Conservation (phyloP, 2,797 vertebrate species). For the Coracias cyanogaster region DNA sequence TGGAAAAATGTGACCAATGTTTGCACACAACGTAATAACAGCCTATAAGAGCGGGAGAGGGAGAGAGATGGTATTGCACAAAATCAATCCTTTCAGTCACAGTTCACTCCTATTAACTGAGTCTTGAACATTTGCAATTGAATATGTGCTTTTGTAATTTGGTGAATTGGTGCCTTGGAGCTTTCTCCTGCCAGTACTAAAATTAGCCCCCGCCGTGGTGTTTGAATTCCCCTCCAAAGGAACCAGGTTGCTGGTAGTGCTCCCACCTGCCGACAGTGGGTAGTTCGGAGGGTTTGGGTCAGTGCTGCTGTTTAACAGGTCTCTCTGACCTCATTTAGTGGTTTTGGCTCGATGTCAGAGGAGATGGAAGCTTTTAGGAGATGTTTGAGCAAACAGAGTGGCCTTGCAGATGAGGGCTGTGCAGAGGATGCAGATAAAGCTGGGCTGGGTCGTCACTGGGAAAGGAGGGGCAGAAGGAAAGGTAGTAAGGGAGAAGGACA, state of each 20-base stretch:
- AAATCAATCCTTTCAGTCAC: not conserved
- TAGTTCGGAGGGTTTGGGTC: accelerated
- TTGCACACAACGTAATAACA: not conserved
- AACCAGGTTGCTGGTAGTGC: not conserved
- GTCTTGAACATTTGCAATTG: not conserved
- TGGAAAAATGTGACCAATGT: not conserved
- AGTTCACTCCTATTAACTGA: not conserved
- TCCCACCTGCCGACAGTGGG: accelerated
- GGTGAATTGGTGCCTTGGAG: not conserved
- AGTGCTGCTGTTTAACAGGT: not conserved
- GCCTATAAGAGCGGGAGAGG: not conserved
- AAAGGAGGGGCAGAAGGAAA: not conserved
- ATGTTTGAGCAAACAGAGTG: not conserved
- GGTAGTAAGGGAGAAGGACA: not conserved
- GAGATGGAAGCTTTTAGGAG: not conserved
- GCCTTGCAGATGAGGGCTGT: not conserved
- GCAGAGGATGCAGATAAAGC: not conserved
- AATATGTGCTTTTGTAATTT: not conserved
- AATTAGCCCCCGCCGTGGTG: accelerated
- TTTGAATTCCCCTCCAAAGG: accelerated
- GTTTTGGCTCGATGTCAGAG: not conserved
- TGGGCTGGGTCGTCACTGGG: accelerated
- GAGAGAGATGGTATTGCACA: not conserved
- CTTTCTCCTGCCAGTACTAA: not conserved
- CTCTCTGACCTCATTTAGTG: not conserved